These are phyloP conservation scores for Drosophila subpulchrella DNA, from an alignment of 1,140 invertebrate genomes.

Conservation along the genomic window DNA sequence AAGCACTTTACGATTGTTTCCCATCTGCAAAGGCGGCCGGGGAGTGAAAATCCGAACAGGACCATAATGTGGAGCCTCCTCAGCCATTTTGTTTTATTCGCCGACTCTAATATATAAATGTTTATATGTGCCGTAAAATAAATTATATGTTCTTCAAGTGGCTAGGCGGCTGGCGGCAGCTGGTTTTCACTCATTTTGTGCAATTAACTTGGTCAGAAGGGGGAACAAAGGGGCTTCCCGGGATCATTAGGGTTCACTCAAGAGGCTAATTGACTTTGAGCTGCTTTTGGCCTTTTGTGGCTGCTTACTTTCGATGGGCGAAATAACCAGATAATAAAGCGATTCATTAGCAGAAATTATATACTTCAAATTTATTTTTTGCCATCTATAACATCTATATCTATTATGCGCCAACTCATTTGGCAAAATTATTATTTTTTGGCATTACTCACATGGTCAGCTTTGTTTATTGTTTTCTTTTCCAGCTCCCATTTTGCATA, in stretches of 20 bases:
- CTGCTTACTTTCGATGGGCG: slow-evolving; percentile 15
- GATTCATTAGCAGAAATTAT: slow-evolving; percentile 2
- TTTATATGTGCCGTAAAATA: slow-evolving; percentile 55
- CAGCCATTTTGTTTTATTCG: slow-evolving; percentile 40
- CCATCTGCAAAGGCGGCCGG: slow-evolving; percentile 8
- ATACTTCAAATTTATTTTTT: neutral
- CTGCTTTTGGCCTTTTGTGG: slow-evolving; percentile 48
- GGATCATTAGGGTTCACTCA: slow-evolving; percentile 59
- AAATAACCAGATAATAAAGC: slow-evolving; percentile 21
- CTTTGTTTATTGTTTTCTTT: slow-evolving; percentile 15
- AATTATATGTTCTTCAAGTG: slow-evolving; percentile 58
- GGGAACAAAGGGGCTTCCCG: slow-evolving; percentile 7
- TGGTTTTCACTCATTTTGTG: slow-evolving; percentile 63
- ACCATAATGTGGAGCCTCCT: slow-evolving; percentile 11
- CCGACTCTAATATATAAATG: slow-evolving; percentile 45
- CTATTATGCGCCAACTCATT: slow-evolving; percentile 2
- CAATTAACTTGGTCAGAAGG: slow-evolving; percentile 61
- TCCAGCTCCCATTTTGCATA: slow-evolving; percentile 17
- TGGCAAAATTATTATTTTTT: slow-evolving; percentile 9
- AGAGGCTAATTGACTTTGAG: slow-evolving; percentile 76
- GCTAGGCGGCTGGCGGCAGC: slow-evolving; percentile 51
- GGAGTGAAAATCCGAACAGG: slow-evolving; percentile 15
- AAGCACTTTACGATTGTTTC: slow-evolving; percentile 59
- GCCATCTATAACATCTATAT: neutral
- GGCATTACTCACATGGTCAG: slow-evolving; percentile 1